phyloP scores from a whole-genome alignment of 2,797 vertebrate genomes.

The Toxotes lorentzi region DNA sequence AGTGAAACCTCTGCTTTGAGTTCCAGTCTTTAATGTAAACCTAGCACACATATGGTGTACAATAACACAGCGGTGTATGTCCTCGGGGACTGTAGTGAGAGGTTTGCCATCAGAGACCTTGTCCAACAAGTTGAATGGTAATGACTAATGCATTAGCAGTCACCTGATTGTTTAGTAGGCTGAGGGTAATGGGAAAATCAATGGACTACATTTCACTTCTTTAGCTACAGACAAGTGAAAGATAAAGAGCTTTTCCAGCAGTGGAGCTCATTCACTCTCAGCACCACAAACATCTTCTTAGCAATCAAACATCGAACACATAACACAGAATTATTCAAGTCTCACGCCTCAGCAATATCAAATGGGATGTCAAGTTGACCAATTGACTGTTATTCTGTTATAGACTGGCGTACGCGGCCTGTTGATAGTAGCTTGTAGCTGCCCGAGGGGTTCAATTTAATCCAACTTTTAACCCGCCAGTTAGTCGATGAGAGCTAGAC shows the following conservation, averaged over 20 bases:
- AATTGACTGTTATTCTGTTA: slow-evolving; percentile 33
- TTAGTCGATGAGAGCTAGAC: slow-evolving; percentile 61
- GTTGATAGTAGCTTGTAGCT: slow-evolving; percentile 74
- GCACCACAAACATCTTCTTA: slow-evolving; percentile 6
- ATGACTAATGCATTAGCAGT: slow-evolving; percentile 84
- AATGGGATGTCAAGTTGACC: slow-evolving; percentile 21
- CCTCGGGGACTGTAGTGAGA: slow-evolving; percentile 43
- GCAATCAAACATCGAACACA: not conserved
- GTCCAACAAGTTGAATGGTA: slow-evolving; percentile 66
- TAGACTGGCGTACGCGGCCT: slow-evolving; percentile 48
- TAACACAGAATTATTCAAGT: not conserved
- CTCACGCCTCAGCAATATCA: not conserved
- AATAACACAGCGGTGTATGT: slow-evolving; percentile 27
- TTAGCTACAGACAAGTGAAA: slow-evolving; percentile 37
- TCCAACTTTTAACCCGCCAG: slow-evolving; percentile 70
- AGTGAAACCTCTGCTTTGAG: not conserved
- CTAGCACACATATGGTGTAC: not conserved
- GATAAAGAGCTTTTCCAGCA: slow-evolving; percentile 30
- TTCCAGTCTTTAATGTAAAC: slow-evolving; percentile 18
- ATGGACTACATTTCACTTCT: slow-evolving; percentile 77
- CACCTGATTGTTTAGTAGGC: slow-evolving; percentile 84
- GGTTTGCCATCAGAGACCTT: slow-evolving; percentile 53
- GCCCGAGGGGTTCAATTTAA: slow-evolving; percentile 75
- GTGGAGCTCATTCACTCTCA: slow-evolving; percentile 5
- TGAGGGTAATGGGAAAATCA: slow-evolving; percentile 86